phyloP scores from a whole-genome alignment of 2,113 vertebrate species.

The Myanophis thanlyinensis region DNA sequence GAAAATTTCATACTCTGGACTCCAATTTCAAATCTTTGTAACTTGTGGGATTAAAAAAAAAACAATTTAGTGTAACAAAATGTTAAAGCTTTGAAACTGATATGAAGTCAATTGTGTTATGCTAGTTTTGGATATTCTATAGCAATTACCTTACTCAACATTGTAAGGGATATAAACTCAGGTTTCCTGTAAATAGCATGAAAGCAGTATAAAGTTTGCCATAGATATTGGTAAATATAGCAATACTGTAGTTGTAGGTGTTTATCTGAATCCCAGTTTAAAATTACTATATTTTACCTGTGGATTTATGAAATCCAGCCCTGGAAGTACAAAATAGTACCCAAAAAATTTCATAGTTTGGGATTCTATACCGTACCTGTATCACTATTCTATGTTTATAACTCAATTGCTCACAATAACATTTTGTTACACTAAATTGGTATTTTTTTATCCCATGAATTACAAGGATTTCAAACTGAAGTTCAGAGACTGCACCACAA shows the following conservation, averaged over 20 bases:
- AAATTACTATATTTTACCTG: neutral
- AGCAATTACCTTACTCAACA: neutral
- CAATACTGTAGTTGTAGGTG: neutral
- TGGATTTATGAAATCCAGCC: neutral
- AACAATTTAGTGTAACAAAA: neutral
- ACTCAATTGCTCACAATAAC: neutral
- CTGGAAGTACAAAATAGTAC: neutral
- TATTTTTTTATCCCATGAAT: neutral
- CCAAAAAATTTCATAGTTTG: neutral
- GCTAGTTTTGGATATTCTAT: neutral
- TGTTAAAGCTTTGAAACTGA: neutral
- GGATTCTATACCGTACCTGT: neutral
- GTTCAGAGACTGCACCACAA: neutral
- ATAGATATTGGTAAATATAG: neutral
- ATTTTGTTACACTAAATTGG: neutral
- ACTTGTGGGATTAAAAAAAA: neutral
- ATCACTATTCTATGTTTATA: neutral
- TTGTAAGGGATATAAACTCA: neutral
- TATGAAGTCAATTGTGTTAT: neutral
- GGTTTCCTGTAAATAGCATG: neutral
- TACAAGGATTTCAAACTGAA: neutral
- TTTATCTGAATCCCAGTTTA: neutral
- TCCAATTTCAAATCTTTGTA: neutral
- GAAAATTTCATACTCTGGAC: neutral
- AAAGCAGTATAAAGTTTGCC: neutral